Evolutionary conservation across 2,113 vertebrate genomes (phyloP).

Genomic region (Podilymbus podiceps): DNA sequence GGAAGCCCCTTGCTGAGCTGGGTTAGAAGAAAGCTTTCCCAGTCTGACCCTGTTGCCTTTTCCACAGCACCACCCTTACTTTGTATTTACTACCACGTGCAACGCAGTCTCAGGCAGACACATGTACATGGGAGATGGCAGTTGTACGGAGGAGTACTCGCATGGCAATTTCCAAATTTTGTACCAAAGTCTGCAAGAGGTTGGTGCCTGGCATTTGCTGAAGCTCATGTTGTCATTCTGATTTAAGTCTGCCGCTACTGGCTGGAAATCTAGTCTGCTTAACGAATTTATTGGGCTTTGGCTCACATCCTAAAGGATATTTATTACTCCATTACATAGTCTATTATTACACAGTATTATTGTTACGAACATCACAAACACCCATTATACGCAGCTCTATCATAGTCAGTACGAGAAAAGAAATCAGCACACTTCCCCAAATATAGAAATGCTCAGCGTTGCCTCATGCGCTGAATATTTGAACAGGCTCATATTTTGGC

Average conservation of each 20-base stretch:
- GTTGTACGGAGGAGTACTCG: not conserved
- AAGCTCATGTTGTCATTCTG: not conserved
- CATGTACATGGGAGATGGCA: accelerated
- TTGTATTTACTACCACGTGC: accelerated
- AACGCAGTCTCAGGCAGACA: not conserved
- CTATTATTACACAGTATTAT: not conserved
- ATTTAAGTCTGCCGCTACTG: not conserved
- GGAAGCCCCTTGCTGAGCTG: not conserved
- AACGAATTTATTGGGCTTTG: not conserved
- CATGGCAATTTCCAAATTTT: not conserved
- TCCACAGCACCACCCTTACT: not conserved
- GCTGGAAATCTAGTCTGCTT: not conserved
- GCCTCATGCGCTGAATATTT: not conserved
- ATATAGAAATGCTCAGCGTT: slow-evolving; percentile 22
- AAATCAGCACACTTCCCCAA: not conserved
- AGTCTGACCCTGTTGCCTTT: not conserved
- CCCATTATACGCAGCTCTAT: not conserved
- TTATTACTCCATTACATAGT: not conserved
- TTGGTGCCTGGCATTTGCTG: not conserved
- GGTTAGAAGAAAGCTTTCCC: not conserved
- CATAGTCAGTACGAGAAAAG: not conserved
- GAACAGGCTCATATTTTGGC: not conserved
- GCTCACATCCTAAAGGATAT: not conserved
- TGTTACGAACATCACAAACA: not conserved
- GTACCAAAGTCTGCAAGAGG: not conserved